phyloP scores from a whole-genome alignment of 2,797 vertebrate genomes.

The Arrhamphus sclerolepis region DNA sequence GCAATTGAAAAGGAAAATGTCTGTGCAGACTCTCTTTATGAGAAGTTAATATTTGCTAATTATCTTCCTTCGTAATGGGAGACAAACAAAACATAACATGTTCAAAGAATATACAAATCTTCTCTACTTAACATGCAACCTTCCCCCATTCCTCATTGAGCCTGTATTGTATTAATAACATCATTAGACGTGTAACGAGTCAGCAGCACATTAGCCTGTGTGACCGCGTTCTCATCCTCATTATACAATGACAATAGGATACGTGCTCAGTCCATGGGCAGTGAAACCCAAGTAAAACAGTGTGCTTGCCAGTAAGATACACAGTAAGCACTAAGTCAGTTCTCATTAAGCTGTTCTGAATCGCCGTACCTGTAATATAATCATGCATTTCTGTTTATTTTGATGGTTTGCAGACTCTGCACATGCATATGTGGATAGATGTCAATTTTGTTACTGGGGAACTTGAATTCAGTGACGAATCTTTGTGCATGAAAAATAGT shows the following conservation, averaged over 20 bases:
- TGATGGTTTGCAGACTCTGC: constrained; percentile 26
- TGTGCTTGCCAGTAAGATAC: constrained; percentile 36
- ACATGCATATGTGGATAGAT: constrained; percentile 2
- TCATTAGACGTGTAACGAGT: constrained; percentile 14
- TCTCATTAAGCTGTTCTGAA: constrained; percentile 2
- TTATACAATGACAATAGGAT: constrained; percentile 39
- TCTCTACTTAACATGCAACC: background rate
- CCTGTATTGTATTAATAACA: background rate
- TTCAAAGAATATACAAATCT: background rate
- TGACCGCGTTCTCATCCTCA: constrained; percentile 12
- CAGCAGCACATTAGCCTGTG: constrained; percentile 29
- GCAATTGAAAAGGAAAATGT: background rate
- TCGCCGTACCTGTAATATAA: constrained; percentile 2
- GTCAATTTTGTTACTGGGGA: background rate
- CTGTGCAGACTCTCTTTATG: constrained; percentile 8
- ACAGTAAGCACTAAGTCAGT: constrained; percentile 5
- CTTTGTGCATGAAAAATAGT: background rate
- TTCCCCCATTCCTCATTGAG: constrained; percentile 16
- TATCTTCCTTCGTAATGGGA: constrained; percentile 5
- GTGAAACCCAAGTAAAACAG: constrained; percentile 29
- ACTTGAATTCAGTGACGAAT: constrained; percentile 15
- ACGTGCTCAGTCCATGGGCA: constrained; percentile 29
- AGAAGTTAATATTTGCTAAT: constrained; percentile 22
- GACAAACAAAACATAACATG: constrained; percentile 2
- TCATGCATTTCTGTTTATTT: constrained; percentile 9